Evolutionary conservation across 2,888 invertebrate genomes (phyloP).

Genomic region (Drosophila mercatorum): DNA sequence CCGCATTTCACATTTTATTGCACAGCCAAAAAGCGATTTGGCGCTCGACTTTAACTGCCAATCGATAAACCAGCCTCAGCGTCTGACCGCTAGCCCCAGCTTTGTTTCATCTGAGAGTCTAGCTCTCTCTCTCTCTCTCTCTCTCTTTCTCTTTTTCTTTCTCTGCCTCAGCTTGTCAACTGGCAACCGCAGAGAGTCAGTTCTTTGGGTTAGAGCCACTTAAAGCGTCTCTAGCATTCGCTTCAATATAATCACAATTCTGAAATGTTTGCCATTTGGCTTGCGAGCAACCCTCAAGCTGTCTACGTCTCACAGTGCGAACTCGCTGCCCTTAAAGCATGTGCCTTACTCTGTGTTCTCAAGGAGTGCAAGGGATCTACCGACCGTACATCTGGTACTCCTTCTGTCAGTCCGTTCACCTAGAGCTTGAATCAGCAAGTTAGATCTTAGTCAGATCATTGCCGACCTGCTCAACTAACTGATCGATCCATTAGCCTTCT

Average conservation of each 20-base stretch:
- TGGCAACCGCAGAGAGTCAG: conserved; percentile 38
- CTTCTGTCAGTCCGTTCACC: background rate
- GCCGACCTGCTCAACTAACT: background rate
- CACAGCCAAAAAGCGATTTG: conserved; percentile 33
- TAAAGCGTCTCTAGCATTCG: conserved; percentile 20
- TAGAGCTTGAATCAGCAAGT: too few relatives aligned
- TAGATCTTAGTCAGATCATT: too few relatives aligned
- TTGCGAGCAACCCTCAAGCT: conserved; percentile 1
- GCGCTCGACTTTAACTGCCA: conserved; percentile 59
- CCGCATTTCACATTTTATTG: conserved; percentile 52
- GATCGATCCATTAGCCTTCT: too few relatives aligned
- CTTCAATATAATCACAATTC: conserved; percentile 18
- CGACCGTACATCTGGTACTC: background rate
- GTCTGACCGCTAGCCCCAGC: conserved; percentile 1
- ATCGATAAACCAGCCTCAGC: conserved; percentile 56
- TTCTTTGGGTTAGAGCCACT: conserved; percentile 12
- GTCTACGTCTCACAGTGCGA: background rate
- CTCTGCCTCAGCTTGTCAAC: conserved; percentile 14
- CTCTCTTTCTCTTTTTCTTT: too few relatives aligned
- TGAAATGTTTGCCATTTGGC: conserved; percentile 14
- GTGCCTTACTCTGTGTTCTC: background rate
- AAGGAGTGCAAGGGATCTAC: background rate
- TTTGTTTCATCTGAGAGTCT: conserved; percentile 17
- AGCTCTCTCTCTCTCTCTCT: conserved; percentile 1
- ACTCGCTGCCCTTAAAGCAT: background rate